These are phyloP conservation scores for Ephestia elutella DNA, from an alignment of 1,140 invertebrate species.

Conservation along the genomic window DNA sequence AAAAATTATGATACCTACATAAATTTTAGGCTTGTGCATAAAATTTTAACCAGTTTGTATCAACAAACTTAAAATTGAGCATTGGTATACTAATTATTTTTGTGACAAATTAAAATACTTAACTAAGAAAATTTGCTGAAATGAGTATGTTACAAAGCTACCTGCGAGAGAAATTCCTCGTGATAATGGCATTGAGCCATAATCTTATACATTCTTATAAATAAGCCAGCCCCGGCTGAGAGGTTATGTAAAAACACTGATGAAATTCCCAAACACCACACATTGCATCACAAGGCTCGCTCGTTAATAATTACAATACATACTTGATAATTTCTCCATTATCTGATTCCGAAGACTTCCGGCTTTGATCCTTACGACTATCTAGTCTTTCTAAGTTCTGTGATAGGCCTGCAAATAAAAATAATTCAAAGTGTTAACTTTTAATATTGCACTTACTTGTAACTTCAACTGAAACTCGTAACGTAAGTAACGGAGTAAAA, in stretches of 20 bases:
- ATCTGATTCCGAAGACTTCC: slow-evolving; percentile 76
- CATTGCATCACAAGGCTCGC: slow-evolving; percentile 40
- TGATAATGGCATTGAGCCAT: background rate
- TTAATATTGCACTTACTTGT: slow-evolving; percentile 16
- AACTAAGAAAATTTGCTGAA: too few species aligned
- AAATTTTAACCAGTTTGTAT: too few species aligned
- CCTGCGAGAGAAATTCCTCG: background rate
- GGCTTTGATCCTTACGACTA: slow-evolving; percentile 78
- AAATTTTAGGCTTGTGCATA: too few species aligned
- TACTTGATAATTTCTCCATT: slow-evolving; percentile 76
- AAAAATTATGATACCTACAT: too few species aligned
- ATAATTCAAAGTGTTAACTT: slow-evolving; percentile 28
- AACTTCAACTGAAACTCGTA: background rate
- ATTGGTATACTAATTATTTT: too few species aligned
- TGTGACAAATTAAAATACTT: too few species aligned
- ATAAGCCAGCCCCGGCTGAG: slow-evolving; percentile 22
- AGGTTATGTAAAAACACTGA: slow-evolving; percentile 71
- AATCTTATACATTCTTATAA: background rate
- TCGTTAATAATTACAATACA: slow-evolving; percentile 34
- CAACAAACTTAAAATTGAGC: too few species aligned
- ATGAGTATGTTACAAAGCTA: too few species aligned
- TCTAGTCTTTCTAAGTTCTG: slow-evolving; percentile 81
- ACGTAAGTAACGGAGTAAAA: too few species aligned
- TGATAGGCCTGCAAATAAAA: slow-evolving; percentile 75
- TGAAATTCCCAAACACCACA: slow-evolving; percentile 42